Conservation (phyloP, 2,888 invertebrate species). For the Nephrocerus scutellatus region DNA sequence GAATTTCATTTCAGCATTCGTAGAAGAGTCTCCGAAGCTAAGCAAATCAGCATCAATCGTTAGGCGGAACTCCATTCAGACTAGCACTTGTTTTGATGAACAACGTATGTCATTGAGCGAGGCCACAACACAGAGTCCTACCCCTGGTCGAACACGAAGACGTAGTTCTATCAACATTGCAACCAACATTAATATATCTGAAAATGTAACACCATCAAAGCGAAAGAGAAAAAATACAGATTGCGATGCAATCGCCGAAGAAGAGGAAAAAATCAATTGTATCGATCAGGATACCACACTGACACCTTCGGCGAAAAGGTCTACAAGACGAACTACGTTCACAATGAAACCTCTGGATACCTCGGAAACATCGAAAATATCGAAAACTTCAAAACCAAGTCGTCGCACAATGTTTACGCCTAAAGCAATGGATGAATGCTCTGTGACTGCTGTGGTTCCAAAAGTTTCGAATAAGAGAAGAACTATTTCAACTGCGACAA, state of each 20-base stretch:
- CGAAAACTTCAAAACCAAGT: slow-evolving; percentile 12
- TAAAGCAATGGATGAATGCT: slow-evolving; percentile 20
- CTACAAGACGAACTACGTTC: slow-evolving; percentile 21
- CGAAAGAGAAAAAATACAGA: slow-evolving; percentile 11
- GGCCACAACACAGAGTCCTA: slow-evolving; percentile 11
- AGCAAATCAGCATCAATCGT: neutral
- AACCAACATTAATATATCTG: slow-evolving; percentile 8
- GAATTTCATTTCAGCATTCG: neutral
- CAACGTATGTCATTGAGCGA: no score
- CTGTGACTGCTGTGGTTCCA: slow-evolving; percentile 2
- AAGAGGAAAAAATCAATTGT: no score
- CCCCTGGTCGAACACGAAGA: slow-evolving; percentile 21
- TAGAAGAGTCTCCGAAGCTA: neutral
- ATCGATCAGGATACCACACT: neutral
- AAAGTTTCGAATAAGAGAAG: no score
- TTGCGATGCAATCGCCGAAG: slow-evolving; percentile 18
- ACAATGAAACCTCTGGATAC: slow-evolving; percentile 23
- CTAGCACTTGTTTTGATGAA: neutral
- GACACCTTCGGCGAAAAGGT: neutral
- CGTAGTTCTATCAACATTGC: slow-evolving; percentile 26
- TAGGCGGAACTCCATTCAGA: slow-evolving; percentile 5
- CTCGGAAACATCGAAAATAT: slow-evolving; percentile 14
- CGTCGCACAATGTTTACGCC: slow-evolving; percentile 23
- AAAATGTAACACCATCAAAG: slow-evolving; percentile 8
- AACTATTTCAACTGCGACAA: no score